phyloP scores from a whole-genome alignment of 23 tunicate species.

The Styela plicata region DNA sequence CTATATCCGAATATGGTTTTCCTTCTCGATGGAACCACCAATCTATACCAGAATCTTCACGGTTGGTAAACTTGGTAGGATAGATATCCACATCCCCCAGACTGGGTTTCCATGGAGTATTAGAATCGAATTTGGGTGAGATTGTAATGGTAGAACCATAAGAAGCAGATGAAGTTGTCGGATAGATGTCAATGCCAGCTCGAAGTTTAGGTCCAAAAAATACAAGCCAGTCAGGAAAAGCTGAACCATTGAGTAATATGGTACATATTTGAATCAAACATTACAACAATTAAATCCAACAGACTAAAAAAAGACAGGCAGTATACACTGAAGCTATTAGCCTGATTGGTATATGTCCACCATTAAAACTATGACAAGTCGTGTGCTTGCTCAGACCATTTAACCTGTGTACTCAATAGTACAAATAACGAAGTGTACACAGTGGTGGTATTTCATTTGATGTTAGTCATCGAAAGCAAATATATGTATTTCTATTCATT shows the following conservation, averaged over 20 bases:
- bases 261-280: no score
- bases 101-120: neutral
- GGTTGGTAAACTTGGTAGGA: neutral
- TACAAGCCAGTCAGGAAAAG: constrained; percentile 24
- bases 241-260: neutral
- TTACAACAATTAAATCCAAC: no score
- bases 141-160: neutral
- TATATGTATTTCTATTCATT: no score
- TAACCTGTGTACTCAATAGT: no score
- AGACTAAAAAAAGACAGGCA: no score
- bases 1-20: neutral
- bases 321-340: no score
- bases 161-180: constrained; percentile 2
- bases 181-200: constrained; percentile 10
- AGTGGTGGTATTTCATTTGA: no score
- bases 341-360: no score
- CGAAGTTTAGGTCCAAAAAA: constrained; percentile 17
- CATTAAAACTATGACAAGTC: no score
- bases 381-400: no score
- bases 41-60: neutral
- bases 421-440: no score
- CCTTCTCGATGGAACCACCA: neutral
- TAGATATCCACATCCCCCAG: neutral
- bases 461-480: no score
- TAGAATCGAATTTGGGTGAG: neutral